A percentile compares a stretch with the other conserved stretches of the same genome.
Conservation (phyloP, 2,888 invertebrate genomes). For the Serrognathus titanus region DNA sequence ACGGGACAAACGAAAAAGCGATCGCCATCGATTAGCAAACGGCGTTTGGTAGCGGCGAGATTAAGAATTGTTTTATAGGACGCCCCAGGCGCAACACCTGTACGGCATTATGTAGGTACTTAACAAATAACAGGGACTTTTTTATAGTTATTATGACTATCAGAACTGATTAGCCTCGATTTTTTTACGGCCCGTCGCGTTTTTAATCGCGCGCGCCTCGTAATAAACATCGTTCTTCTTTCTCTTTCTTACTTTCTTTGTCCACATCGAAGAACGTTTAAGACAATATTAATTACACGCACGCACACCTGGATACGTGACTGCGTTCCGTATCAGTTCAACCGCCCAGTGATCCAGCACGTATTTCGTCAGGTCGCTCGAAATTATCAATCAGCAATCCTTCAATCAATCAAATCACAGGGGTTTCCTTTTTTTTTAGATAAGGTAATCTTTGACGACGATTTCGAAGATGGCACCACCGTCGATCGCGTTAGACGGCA, state of each 20-base stretch:
- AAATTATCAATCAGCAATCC: too few relatives aligned
- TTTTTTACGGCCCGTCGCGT: not conserved
- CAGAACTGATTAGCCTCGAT: slow-evolving; percentile 7
- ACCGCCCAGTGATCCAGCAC: too few relatives aligned
- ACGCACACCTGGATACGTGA: too few relatives aligned
- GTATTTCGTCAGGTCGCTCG: too few relatives aligned
- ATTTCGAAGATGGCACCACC: slow-evolving; percentile 3
- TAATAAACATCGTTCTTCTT: too few relatives aligned
- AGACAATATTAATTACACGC: too few relatives aligned
- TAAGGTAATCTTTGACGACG: slow-evolving; percentile 20
- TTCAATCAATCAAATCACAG: too few relatives aligned
- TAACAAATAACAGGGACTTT: not conserved
- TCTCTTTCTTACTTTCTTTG: too few relatives aligned
- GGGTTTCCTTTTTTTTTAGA: slow-evolving; percentile 13
- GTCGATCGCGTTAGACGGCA: not conserved
- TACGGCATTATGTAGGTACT: not conserved
- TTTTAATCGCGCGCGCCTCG: not conserved
- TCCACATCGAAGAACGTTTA: too few relatives aligned
- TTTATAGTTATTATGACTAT: not conserved
- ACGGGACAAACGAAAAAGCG: not conserved
- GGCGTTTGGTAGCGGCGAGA: not conserved
- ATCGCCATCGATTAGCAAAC: not conserved
- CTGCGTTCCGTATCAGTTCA: too few relatives aligned
- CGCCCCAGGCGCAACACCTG: slow-evolving; percentile 11
- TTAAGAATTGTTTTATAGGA: slow-evolving; percentile 8